Base-by-base conservation (phyloP, 2,797 vertebrate species). In the Urosaurus nigricauda region DNA sequence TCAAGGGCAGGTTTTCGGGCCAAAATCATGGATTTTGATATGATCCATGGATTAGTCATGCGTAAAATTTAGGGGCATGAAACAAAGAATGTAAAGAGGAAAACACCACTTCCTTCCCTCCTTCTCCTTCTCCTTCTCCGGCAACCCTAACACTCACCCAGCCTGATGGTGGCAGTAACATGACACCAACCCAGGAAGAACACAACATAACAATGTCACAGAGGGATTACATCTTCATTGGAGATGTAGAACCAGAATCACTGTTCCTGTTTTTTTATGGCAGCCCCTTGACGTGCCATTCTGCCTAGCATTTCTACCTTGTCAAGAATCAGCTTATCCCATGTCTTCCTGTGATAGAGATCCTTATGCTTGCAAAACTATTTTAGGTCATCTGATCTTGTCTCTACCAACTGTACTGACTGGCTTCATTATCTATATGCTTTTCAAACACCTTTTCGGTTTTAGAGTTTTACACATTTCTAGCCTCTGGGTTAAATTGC, bases 401-500 rank as follows among this genome's bases (percentile, higher is more conserved):
- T 40, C n/a, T 79, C 56, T 74, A 56, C 68, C 82, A 87, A 43
- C 51, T 56, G 37, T 37, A 71, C 14, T 51, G 24, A 40, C 24
- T 71, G 85, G 79, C 17, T 79, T 77, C 83, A 68, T 73, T 40
- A 75, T 63, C 83, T 81, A 32, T 71, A 58, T 82, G 47, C 37
- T 87, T 87, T 79, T 47, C 70, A 43, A 51, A 56, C 40, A 58
- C 58, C 77, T 75, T 68, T 32, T 90, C 90, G 78, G 51, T 43
- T 80, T 77, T 70, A 51, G 79, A 88, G 78, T 85, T 85, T 80
- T 77, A 85, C 86, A 85, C 86, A 82, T 80, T 81, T 85, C 37
- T 85, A 88, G 83, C 43, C 70, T 71, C 83, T 58, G 17, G 71
- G 60, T 85, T 85, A 88, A 90, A 90, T 90, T 85, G 83, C 40